Evolutionary conservation across 2,888 invertebrate genomes (phyloP), one percentile per base, ranked within the genome.

Genomic region (Scaptomyza tumidula): DNA sequence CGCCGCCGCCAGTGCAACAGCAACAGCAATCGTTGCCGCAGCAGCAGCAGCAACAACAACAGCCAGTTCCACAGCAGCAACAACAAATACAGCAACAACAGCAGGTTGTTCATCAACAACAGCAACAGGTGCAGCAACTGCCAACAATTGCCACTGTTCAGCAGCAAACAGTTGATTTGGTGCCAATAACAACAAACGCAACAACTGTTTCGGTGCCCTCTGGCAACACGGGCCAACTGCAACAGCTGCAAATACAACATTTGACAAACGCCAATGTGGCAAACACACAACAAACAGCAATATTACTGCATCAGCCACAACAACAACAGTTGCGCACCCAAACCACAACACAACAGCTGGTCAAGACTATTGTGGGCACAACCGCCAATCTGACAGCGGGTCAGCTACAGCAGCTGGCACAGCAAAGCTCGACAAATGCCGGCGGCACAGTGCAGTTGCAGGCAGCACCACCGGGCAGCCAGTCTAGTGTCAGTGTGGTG

Each of bases 321-420:
- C 75, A 62, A 49, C 88, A 78, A 49, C 88, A 78, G 46, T 50
- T 72, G 66, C 85, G 79, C 5, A 72, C 75, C 0, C 86, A 83
- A 11, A 65, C 71, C 1, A 71, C 64, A 13, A 73, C 86, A 0
- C 83, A 88, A 1, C 92, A 92, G 74, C 87, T 92, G 64, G 91
- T 92, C 1, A 92, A 92, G 73, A 90, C 92, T 0, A 91, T 92
- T 63, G 92, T 92, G 7, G 88, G 92, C 19, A 82, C 86, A 6
- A 83, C 83, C 0, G 69, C 83, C 19, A 86, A 86, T 27, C 68
- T 91, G 3, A 90, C 89, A 2, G 93, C 93, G 3, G 93, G 93
- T 0, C 93, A 93, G 39, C 92, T 93, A 65, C 92, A 93, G 6
- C 92, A 94, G 39, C 93, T 94, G 59, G 83, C 90, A 0, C 91